Percentiles rank a stretch among this genome's conserved stretches.
These are phyloP conservation scores for Molossus alvarezi DNA, from an alignment of 2,797 vertebrate genomes.

Conservation along the genomic window DNA sequence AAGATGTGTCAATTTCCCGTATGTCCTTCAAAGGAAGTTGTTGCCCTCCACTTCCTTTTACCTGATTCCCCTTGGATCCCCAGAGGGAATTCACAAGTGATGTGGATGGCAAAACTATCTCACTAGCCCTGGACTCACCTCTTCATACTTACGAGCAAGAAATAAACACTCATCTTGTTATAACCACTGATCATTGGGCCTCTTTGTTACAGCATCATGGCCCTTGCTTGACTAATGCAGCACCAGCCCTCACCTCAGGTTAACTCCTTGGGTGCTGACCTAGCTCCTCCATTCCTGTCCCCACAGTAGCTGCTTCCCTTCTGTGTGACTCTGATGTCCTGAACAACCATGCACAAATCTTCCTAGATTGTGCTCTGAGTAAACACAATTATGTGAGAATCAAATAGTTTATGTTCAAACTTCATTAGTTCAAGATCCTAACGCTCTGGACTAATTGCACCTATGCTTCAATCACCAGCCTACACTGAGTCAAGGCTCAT, in stretches of 20 bases:
- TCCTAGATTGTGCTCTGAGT: not conserved
- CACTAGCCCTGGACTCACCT: not conserved
- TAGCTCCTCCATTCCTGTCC: not conserved
- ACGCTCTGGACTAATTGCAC: not conserved
- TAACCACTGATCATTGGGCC: not conserved
- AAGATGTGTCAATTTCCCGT: not conserved
- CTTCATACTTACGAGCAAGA: not conserved
- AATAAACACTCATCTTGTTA: not conserved
- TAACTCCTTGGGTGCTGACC: not conserved
- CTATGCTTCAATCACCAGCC: not conserved
- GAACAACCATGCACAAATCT: not conserved
- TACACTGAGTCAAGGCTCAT: not conserved
- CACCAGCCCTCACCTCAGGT: not conserved
- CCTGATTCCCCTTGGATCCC: not conserved
- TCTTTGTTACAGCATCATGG: not conserved
- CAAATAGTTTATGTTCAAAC: not conserved
- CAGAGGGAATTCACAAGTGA: not conserved
- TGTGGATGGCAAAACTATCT: not conserved
- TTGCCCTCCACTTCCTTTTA: not conserved
- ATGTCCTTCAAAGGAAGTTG: not conserved
- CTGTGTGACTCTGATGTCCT: not conserved
- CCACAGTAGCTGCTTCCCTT: not conserved
- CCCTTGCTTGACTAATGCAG: not conserved
- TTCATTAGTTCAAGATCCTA: not conserved
- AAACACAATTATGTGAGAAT: not conserved